phyloP scores from a whole-genome alignment of 53 echinoderm and acorn worm genomes.

The Luidia sarsii region DNA sequence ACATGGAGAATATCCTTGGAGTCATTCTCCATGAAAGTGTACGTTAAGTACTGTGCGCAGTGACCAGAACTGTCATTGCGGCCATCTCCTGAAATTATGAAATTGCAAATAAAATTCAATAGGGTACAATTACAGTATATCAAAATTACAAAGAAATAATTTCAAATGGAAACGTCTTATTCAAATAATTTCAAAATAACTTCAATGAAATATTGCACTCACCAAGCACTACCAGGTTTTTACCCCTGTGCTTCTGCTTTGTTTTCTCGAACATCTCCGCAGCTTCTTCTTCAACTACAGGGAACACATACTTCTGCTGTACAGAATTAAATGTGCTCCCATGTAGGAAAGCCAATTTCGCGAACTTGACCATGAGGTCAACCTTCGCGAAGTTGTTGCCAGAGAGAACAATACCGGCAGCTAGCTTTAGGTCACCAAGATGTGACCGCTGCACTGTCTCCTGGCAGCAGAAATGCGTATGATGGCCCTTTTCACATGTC shows the following conservation, averaged over 20 bases:
- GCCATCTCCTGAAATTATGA: conserved; percentile 26
- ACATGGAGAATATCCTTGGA: conserved; percentile 32
- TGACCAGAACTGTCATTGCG: conserved; percentile 57
- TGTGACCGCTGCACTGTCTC: background rate
- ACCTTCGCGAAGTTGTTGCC: conserved; percentile 27
- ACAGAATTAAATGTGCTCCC: no score
- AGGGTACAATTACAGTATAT: no score
- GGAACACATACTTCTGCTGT: no score
- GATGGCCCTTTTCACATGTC: conserved; percentile 2
- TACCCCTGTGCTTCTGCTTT: background rate
- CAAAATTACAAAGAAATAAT: background rate
- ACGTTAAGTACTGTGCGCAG: conserved; percentile 51
- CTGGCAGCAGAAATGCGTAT: conserved; percentile 6
- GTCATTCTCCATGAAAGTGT: conserved; percentile 48
- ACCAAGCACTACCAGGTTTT: background rate
- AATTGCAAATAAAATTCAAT: background rate
- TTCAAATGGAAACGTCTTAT: background rate
- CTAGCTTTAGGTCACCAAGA: conserved; percentile 6
- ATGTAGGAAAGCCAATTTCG: no score
- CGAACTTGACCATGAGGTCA: background rate
- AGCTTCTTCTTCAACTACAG: background rate
- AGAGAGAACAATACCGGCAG: background rate
- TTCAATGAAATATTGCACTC: background rate
- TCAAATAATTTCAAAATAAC: background rate
- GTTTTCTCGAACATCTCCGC: background rate